phyloP scores from a whole-genome alignment of 2,888 invertebrate species.

The Nebria brevicollis region DNA sequence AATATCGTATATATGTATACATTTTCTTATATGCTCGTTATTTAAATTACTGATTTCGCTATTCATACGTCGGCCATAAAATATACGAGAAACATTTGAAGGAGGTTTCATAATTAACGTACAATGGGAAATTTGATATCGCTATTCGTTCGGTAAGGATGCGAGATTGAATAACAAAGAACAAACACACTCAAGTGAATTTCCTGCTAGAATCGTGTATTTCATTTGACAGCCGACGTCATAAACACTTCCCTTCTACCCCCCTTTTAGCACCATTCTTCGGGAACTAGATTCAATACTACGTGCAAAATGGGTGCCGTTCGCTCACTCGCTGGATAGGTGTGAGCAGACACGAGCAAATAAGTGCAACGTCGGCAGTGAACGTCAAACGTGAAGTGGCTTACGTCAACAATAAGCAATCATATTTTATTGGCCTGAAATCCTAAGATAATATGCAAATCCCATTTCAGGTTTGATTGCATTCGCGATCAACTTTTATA shows the following conservation, averaged over 20 bases:
- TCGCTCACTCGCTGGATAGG: background rate
- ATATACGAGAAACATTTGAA: background rate
- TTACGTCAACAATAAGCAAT: constrained; percentile 42
- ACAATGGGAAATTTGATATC: constrained; percentile 29
- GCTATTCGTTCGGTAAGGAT: constrained; percentile 9
- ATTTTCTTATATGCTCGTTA: no score
- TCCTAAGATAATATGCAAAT: constrained; percentile 44
- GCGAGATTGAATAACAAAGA: constrained; percentile 15
- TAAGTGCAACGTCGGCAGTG: background rate
- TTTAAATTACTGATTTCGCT: no score
- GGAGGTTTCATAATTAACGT: background rate
- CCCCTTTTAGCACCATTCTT: background rate
- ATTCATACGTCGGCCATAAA: no score
- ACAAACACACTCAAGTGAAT: constrained; percentile 34
- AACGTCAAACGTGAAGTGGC: constrained; percentile 2
- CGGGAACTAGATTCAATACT: background rate
- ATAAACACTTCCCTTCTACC: constrained; percentile 9
- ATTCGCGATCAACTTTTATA: background rate
- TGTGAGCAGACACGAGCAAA: background rate
- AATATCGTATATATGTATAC: no score
- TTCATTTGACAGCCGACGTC: constrained; percentile 34
- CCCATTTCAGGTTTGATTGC: background rate
- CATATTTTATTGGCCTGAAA: constrained; percentile 44
- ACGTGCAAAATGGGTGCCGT: background rate
- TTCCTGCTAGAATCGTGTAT: constrained; percentile 21